Percentiles rank a stretch among this genome's conserved stretches.
These are phyloP conservation scores for Calameuta idolon DNA, from an alignment of 2,888 invertebrate species.

Conservation along the genomic window DNA sequence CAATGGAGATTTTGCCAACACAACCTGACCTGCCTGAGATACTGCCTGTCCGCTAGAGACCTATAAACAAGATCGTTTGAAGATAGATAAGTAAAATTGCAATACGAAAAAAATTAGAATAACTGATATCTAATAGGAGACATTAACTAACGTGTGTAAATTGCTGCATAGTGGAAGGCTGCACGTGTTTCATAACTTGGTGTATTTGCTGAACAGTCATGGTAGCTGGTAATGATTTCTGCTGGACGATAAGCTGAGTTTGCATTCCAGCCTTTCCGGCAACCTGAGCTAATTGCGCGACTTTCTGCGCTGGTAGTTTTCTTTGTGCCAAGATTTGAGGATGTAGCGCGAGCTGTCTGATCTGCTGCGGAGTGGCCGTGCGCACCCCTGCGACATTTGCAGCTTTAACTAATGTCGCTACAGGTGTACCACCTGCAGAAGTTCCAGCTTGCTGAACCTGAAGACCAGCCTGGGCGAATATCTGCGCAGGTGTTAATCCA, in stretches of 20 bases:
- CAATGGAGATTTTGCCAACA: conserved; percentile 72
- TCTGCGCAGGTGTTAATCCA: conserved; percentile 68
- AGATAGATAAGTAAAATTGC: neutral
- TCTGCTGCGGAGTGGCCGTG: conserved; percentile 74
- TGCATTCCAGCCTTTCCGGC: conserved; percentile 69
- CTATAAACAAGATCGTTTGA: conserved; percentile 29
- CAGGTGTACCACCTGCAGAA: conserved; percentile 68
- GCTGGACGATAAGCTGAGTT: conserved; percentile 79
- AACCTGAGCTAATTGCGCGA: conserved; percentile 73
- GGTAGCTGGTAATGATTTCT: conserved; percentile 73
- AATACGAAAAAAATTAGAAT: neutral
- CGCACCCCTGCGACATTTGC: conserved; percentile 68
- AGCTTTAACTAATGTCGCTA: conserved; percentile 76
- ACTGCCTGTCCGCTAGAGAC: conserved; percentile 67
- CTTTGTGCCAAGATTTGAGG: conserved; percentile 72
- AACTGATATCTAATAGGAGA: neutral
- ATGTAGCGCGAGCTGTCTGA: conserved; percentile 75
- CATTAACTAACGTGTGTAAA: conserved; percentile 60
- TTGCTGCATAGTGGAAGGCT: conserved; percentile 64
- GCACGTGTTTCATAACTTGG: conserved; percentile 77
- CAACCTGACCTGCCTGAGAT: conserved; percentile 71
- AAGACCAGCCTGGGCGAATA: conserved; percentile 72
- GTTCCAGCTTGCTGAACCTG: conserved; percentile 70
- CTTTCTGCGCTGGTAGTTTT: conserved; percentile 72
- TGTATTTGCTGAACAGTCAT: conserved; percentile 82